Evolutionary conservation across 2,113 vertebrate species (phyloP), one percentile per base, ranked within the genome.

Genomic region (Lichenostomus cassidix): DNA sequence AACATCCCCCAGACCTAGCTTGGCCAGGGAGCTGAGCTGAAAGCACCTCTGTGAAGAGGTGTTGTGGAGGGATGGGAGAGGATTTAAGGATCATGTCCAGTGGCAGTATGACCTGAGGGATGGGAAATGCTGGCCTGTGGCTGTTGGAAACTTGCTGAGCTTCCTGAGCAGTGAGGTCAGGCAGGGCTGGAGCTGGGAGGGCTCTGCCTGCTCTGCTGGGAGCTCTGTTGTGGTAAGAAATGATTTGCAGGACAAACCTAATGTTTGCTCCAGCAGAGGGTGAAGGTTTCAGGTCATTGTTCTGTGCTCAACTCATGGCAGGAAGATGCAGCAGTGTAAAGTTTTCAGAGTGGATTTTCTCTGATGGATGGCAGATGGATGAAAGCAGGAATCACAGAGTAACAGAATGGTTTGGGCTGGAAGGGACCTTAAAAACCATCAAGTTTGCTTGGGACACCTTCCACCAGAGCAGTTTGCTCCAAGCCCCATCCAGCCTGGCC

Each of bases 401-500:
- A 41, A 24, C n/a, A 19, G 25, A 29, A 17, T n/a, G n/a, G 7
- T 9, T 53, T 47, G 44, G 41, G 25, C 27, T 68, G 65, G 41
- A 68, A 53, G n/a, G 47, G 17, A 47, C 24, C 14, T 75, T 83
- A 35, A 68, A 68, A 39, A 5, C 24, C 53, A 31, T 53, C 24
- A 39, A n/a, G 52, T 52, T 1, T 7, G 22, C 46, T 11, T 47
- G 53, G 39, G 46, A 53, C 70, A 60, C 24, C 29, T 75, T 14
- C 28, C 47, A 35, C 13, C 5, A 0, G 15, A 9, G 46, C 62
- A 53, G 87, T 6, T 1, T 67, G 28, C 39, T 82, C 78, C 47
- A 46, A 39, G 23, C 47, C 39, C 28, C 0, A 0, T n/a, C 47
- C n/a, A 67, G 0, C 4, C 27, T 15, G 58, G 37, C 22, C 16